A percentile compares a stretch with the other conserved stretches of the same genome.
Evolutionary conservation across 2,797 vertebrate genomes (phyloP).

Genomic region (Alexandromys oeconomus): DNA sequence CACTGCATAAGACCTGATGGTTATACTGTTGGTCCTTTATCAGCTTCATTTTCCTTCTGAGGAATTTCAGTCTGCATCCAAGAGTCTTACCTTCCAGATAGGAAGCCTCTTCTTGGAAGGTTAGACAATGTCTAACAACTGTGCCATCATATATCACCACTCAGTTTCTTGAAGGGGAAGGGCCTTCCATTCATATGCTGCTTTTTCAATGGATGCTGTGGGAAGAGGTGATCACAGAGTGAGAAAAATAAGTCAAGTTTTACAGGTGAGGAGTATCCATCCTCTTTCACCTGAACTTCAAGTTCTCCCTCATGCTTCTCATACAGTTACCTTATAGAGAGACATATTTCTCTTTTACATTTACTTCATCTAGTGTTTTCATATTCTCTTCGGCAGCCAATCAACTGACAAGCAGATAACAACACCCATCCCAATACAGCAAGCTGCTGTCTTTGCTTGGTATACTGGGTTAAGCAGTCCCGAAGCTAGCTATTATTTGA

Average conservation of each 20-base stretch:
- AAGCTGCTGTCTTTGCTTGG: not conserved
- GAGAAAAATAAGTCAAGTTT: not conserved
- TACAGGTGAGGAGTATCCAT: not conserved
- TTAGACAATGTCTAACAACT: not conserved
- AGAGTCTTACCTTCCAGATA: not conserved
- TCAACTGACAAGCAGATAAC: not conserved
- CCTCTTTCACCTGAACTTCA: not conserved
- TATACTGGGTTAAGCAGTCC: not conserved
- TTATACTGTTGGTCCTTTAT: not conserved
- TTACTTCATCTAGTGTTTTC: not conserved
- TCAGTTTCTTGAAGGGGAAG: not conserved
- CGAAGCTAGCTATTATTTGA: too few species aligned
- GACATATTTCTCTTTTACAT: not conserved
- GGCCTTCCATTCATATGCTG: not conserved
- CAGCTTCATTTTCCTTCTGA: not conserved
- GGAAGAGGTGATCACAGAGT: not conserved
- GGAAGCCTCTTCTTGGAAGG: not conserved
- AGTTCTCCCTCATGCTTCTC: not conserved
- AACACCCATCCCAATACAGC: not conserved
- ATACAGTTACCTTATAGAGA: not conserved
- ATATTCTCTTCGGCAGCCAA: not conserved
- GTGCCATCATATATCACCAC: too few species aligned
- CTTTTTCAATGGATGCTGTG: not conserved
- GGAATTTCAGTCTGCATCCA: not conserved
- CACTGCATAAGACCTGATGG: not conserved